A percentile compares a stretch with the other conserved stretches of the same genome.
Evolutionary conservation across 2,888 invertebrate genomes (phyloP).

Genomic region (Toxonevra muliebris): DNA sequence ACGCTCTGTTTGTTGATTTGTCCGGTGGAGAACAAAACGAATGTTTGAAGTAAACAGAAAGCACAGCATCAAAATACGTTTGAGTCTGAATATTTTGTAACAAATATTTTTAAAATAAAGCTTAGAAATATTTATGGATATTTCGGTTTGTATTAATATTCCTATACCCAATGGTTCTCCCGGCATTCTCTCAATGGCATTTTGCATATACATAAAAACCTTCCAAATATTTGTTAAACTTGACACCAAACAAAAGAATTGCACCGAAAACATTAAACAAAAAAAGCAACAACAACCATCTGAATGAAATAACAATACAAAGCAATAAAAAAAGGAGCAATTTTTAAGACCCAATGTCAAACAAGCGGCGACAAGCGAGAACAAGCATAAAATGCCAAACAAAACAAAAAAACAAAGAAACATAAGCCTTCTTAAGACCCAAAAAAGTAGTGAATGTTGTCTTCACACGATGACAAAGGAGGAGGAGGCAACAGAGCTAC

Average conservation of each 20-base stretch:
- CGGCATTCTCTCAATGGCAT: no score
- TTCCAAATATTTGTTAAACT: slow-evolving; percentile 61
- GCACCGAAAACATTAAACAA: slow-evolving; percentile 48
- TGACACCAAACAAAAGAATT: slow-evolving; percentile 62
- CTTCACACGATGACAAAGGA: slow-evolving; percentile 41
- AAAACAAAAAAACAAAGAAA: slow-evolving; percentile 45
- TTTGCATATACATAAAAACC: slow-evolving; percentile 24
- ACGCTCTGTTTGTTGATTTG: no score
- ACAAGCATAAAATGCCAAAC: slow-evolving; percentile 52
- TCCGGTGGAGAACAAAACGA: no score
- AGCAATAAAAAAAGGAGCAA: slow-evolving; percentile 31
- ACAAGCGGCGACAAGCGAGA: slow-evolving; percentile 51
- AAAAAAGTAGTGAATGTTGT: slow-evolving; percentile 6
- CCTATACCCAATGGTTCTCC: no score
- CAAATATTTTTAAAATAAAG: no score
- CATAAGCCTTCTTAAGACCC: slow-evolving; percentile 33
- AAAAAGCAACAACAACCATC: slow-evolving; percentile 32
- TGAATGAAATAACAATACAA: slow-evolving; percentile 51
- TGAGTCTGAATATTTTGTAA: no score
- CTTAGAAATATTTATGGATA: no score
- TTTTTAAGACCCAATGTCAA: slow-evolving; percentile 43
- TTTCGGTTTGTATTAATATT: no score
- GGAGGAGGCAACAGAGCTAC: slow-evolving; percentile 21
- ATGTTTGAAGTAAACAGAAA: no score
- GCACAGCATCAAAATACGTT: no score